Evolutionary conservation across 1,140 invertebrate species (phyloP).

Genomic region (Drosophila elegans): DNA sequence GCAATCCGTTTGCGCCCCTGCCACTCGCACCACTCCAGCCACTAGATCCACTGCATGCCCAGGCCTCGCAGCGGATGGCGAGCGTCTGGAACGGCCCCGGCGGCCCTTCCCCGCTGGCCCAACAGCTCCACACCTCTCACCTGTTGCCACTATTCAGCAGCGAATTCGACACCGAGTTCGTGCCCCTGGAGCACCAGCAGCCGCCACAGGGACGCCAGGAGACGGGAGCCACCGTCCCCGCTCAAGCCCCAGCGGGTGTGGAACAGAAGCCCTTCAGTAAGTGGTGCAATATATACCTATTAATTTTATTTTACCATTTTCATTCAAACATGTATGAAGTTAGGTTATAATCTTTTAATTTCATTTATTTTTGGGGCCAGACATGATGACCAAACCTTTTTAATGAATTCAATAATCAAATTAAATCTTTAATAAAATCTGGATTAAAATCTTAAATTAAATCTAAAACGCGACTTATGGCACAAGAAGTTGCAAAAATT

Average conservation of each 20-base stretch:
- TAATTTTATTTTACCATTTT: too few relatives aligned
- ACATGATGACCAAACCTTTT: too few relatives aligned
- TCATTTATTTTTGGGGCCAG: too few relatives aligned
- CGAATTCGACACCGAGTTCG: constrained; percentile 71
- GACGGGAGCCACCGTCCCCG: constrained; percentile 16
- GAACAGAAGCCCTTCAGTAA: constrained; percentile 78
- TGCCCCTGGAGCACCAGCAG: constrained; percentile 74
- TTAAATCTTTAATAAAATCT: background rate
- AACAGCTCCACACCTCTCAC: constrained; percentile 58
- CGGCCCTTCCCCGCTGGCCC: constrained; percentile 49
- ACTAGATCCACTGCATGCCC: constrained; percentile 67
- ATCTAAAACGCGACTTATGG: background rate
- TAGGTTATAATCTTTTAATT: too few relatives aligned
- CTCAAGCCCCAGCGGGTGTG: constrained; percentile 7
- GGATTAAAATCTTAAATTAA: background rate
- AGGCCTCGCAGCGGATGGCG: constrained; percentile 66
- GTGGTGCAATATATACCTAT: constrained; percentile 8
- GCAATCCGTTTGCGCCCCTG: constrained; percentile 66
- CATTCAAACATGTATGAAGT: background rate
- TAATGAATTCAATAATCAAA: too few relatives aligned
- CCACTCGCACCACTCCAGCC: constrained; percentile 62
- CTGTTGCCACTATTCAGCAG: constrained; percentile 64
- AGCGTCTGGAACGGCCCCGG: constrained; percentile 60
- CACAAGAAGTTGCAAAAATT: background rate
- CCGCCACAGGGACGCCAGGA: constrained; percentile 61